These are phyloP conservation scores for Himantopus leucocephalus DNA, from an alignment of 2,113 vertebrate species.

Conservation along the genomic window DNA sequence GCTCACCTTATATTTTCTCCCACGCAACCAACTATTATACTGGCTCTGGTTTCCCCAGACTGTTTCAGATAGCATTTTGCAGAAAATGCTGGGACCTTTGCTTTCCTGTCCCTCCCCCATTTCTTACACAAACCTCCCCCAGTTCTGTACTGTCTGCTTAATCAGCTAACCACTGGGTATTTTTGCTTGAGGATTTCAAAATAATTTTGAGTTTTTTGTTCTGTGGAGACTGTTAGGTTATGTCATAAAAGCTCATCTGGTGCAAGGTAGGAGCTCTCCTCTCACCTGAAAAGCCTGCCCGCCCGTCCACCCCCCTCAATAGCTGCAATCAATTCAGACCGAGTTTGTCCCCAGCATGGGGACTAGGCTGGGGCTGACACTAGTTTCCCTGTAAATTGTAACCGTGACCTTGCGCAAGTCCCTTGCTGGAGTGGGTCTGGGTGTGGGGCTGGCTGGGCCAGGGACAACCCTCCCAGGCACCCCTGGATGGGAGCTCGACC, in stretches of 20 bases:
- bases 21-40: not conserved
- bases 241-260: not conserved
- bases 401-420: not conserved
- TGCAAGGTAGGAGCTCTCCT: not conserved
- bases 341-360: not conserved
- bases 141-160: not conserved
- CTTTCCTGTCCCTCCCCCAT: not conserved
- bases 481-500: no score
- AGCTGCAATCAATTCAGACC: not conserved
- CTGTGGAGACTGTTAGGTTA: not conserved
- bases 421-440: not conserved
- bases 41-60: not conserved
- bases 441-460: not conserved
- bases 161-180: not conserved
- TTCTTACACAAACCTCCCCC: not conserved
- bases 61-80: not conserved
- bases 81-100: not conserved
- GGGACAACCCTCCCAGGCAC: not conserved
- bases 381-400: not conserved
- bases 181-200: not conserved
- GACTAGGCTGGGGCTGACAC: not conserved
- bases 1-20: not conserved
- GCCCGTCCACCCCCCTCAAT: not conserved
- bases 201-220: not conserved
- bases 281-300: not conserved